Evolutionary conservation across 1,140 invertebrate genomes (phyloP).

Genomic region (Monomorium pharaonis): DNA sequence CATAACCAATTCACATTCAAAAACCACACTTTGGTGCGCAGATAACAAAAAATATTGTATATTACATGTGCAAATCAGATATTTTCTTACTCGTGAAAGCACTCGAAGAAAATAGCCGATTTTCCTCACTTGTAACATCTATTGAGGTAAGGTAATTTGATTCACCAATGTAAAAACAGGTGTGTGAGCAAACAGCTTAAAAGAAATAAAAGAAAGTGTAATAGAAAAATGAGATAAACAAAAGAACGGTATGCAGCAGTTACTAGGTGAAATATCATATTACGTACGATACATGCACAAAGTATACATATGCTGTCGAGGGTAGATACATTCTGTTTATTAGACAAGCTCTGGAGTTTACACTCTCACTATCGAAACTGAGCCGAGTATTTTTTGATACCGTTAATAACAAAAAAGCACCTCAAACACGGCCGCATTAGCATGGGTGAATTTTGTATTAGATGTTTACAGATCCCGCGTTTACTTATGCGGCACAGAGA

Average conservation of each 20-base stretch:
- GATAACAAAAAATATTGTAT: too few relatives aligned
- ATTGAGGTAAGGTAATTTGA: slow-evolving; percentile 23
- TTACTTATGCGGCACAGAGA: slow-evolving; percentile 4
- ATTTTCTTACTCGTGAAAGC: too few relatives aligned
- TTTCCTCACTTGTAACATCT: too few relatives aligned
- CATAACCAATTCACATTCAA: too few relatives aligned
- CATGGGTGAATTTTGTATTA: slow-evolving; percentile 50
- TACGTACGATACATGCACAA: slow-evolving; percentile 8
- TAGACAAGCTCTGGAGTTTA: slow-evolving; percentile 25
- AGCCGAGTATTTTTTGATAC: slow-evolving; percentile 53
- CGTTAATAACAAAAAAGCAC: slow-evolving; percentile 68
- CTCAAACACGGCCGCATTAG: slow-evolving; percentile 23
- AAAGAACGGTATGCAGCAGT: slow-evolving; percentile 33
- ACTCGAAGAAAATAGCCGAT: too few relatives aligned
- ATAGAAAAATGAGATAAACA: not conserved
- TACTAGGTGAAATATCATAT: slow-evolving; percentile 59
- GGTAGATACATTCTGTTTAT: slow-evolving; percentile 57
- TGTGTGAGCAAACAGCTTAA: not conserved
- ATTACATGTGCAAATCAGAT: too few relatives aligned
- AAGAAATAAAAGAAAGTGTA: slow-evolving; percentile 7
- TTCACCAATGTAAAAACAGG: slow-evolving; percentile 35
- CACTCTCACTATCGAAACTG: slow-evolving; percentile 62
- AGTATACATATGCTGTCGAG: not conserved
- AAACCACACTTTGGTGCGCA: too few relatives aligned
- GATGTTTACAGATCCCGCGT: slow-evolving; percentile 60